Base-by-base conservation (phyloP, 2,113 vertebrate species). In the Oxyura jamaicensis region DNA sequence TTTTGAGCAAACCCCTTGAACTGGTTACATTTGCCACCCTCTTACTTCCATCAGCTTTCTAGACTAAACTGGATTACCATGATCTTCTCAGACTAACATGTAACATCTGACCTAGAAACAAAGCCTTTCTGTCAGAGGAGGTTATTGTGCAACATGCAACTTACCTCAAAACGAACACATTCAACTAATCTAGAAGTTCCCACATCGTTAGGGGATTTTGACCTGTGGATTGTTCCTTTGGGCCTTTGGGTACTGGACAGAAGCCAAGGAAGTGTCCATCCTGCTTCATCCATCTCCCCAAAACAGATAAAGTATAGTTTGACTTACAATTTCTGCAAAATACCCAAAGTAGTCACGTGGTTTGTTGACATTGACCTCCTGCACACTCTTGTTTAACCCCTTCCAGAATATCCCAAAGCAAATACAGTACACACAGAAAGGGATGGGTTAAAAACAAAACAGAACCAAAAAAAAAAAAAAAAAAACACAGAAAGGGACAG, bases 91-190 rank as follows among this genome's bases (percentile, higher is more conserved):
- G 93, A 74, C 50, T 50, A 66, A 87, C 2, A 2, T 39, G 33
- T 42, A 58, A 73, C 20, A 89, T 42, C 78, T 93, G 67, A 85
- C 39, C 53, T 59, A 68, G 67, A 90, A 91, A 92, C 21, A 68
- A 59, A 68, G n/a, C 31, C 41, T 53, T 46, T 39, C 60, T 56
- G 28, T 65, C 44, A 59, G 12, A 42, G 26, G 23, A 85, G 15
- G 5, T 5, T 72, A 33, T 17, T 86, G 9, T 68, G 77, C 33
- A 73, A 44, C 13, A 58, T 69, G 13, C 29, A 39, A 41, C 12
- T 39, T 21, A 35, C 1, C 74, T 66, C 33, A 79, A 31, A 83
- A 82, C 33, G 58, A 56, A n/a, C 5, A 33, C 3, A 8, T 39
- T 83, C 36, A 69, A 18, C 22, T 21, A 62, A n/a, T 28, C 46